Conservation (phyloP, 2,888 invertebrate genomes). For the Selenia dentaria region DNA sequence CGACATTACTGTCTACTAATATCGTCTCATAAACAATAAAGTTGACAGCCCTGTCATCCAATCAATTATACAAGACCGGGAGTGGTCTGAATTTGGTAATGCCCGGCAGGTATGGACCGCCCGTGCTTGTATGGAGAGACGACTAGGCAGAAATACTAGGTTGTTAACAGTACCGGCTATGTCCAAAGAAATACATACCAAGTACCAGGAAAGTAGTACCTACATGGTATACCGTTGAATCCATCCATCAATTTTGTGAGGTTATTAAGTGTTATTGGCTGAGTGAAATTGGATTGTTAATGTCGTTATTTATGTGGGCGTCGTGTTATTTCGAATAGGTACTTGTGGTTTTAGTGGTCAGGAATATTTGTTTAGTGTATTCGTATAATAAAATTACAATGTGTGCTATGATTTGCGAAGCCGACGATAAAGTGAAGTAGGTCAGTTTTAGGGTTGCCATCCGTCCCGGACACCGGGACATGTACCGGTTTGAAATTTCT, state of each 20-base stretch:
- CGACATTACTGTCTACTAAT: no score
- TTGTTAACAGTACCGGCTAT: no score
- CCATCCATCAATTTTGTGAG: not conserved
- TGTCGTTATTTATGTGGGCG: not conserved
- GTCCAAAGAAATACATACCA: no score
- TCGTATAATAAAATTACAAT: constrained; percentile 5
- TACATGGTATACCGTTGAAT: no score
- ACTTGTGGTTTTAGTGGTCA: not conserved
- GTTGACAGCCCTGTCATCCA: constrained; percentile 6
- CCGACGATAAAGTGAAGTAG: constrained; percentile 7
- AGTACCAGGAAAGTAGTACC: no score
- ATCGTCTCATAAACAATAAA: no score
- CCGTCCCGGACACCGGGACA: no score
- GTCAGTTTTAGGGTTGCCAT: no score
- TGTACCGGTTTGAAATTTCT: no score
- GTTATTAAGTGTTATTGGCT: not conserved
- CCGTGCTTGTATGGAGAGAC: no score
- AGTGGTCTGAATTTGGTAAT: constrained; percentile 2
- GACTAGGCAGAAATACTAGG: no score
- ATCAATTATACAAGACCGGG: not conserved
- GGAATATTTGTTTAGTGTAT: constrained; percentile 8
- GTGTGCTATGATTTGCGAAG: constrained; percentile 3
- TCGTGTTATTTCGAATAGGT: constrained; percentile 3
- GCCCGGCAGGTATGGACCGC: not conserved
- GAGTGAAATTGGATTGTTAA: constrained; percentile 1